Base-by-base conservation (phyloP, 2,797 vertebrate genomes). In the Hippoglossus hippoglossus region DNA sequence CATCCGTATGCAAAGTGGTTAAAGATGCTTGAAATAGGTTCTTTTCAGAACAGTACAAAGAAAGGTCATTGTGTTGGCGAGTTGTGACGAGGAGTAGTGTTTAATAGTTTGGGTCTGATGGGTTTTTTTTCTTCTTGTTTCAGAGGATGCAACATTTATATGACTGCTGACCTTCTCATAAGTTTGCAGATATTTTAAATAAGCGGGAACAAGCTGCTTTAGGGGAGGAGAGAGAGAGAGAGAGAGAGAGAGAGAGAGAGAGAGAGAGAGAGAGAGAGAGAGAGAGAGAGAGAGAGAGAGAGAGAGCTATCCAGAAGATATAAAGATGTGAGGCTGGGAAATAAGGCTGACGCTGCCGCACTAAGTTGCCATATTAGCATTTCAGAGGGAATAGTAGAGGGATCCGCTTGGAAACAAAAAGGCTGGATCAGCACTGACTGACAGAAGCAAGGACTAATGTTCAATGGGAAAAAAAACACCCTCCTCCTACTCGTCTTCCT, bases 311-410 rank as follows among this genome's bases (percentile, higher is more conserved):
- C 50, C 73, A 51, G 68, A 69, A 89, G 85, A 89, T 90, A 65
- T 77, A 63, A 81, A 78, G 79, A 85, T 89, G 81, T 64, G 83
- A 86, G 72, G 60, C 71, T 82, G 71, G 65, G 71, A 92, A 92
- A 59, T 59, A 59, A 71, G 87, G 91, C 87, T 92, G 90, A 91
- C 56, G 71, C 71, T 72, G 85, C 76, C 16, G 34, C 81, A 58
- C 77, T 84, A 86, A 90, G 82, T 88, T 92, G 85, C 84, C 70
- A 81, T 87, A 93, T 94, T 93, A 92, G 89, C 91, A 92, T 93
- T 93, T 93, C 91, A 92, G 89, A 92, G 71, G 82, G 83, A 93
- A 90, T 85, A 84, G 79, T 57, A 79, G 81, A 93, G 77, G 83
- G 90, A 86, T 88, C 77, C 81, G 79, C 77, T 63, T 74, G 77